phyloP scores from a whole-genome alignment of 1,140 invertebrate genomes.

The Euglossa dilemma region DNA sequence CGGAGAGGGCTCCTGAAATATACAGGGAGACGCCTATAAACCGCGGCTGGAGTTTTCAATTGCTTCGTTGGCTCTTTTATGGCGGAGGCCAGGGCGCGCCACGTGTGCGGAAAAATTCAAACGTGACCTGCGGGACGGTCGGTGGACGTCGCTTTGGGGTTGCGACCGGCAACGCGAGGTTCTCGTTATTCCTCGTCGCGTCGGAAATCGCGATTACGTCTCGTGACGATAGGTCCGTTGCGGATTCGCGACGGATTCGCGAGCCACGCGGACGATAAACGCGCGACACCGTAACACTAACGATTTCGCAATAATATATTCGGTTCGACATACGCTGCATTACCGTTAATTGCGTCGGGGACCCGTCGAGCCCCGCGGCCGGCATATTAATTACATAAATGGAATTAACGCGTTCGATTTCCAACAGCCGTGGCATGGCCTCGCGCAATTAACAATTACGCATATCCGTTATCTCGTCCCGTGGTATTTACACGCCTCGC shows the following conservation, averaged over 20 bases:
- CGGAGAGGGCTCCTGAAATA: slow-evolving; percentile 38
- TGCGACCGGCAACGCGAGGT: neutral
- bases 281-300: slow-evolving; percentile 12
- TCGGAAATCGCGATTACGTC: neutral
- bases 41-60: slow-evolving; percentile 56
- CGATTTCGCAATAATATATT: slow-evolving; percentile 35
- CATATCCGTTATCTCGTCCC: neutral
- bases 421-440: neutral
- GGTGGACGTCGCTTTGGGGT: too few relatives aligned
- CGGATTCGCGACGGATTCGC: too few relatives aligned
- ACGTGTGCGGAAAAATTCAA: slow-evolving; percentile 36
- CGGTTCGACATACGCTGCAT: slow-evolving; percentile 28
- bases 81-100: neutral
- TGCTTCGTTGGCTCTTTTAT: slow-evolving; percentile 63
- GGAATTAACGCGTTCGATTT: slow-evolving; percentile 32
- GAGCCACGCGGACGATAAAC: too few relatives aligned
- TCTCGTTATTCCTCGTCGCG: neutral
- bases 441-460: slow-evolving; percentile 36
- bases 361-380: neutral
- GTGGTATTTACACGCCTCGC: neutral
- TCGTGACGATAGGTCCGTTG: too few relatives aligned
- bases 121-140: neutral
- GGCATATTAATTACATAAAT: slow-evolving; percentile 49
- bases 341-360: slow-evolving; percentile 31
- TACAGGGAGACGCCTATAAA: slow-evolving; percentile 55